A percentile compares a stretch with the other conserved stretches of the same genome.
These are phyloP conservation scores for Andrena praecox DNA, from an alignment of 2,888 invertebrate genomes.

Conservation along the genomic window DNA sequence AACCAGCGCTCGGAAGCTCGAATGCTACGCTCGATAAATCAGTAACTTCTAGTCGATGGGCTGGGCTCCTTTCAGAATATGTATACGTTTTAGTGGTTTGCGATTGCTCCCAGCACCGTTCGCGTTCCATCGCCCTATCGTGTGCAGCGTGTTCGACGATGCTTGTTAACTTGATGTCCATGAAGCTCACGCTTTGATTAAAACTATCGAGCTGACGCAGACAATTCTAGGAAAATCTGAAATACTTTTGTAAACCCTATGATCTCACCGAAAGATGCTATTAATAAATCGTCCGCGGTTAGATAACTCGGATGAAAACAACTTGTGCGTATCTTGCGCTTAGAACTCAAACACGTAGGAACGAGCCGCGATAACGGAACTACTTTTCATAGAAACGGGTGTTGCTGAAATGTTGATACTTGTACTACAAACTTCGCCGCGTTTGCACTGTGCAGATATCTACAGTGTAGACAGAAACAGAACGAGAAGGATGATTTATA, in stretches of 20 bases:
- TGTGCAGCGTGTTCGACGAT: not conserved
- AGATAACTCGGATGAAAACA: conserved; percentile 39
- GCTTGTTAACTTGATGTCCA: not conserved
- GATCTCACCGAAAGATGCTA: conserved; percentile 36
- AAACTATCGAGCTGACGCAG: not conserved
- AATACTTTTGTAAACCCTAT: conserved; percentile 10
- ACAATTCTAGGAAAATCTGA: conserved; percentile 7
- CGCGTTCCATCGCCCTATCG: not conserved
- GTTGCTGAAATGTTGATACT: not conserved
- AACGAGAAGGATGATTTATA: no score
- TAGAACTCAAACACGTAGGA: conserved; percentile 6
- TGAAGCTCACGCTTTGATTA: no score
- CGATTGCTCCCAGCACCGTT: not conserved
- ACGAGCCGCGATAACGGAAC: not conserved
- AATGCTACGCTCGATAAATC: not conserved
- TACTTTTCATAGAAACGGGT: not conserved
- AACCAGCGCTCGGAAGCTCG: not conserved
- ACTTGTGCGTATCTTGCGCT: conserved; percentile 16
- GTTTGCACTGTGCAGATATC: no score
- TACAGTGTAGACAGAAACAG: no score
- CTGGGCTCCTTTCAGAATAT: no score
- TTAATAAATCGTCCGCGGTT: conserved; percentile 58
- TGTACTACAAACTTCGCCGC: no score
- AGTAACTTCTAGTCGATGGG: no score
- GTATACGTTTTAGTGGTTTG: not conserved